These are phyloP conservation scores for Brachyhypopomus gauderio DNA, from an alignment of 2,113 vertebrate genomes.

Conservation along the genomic window DNA sequence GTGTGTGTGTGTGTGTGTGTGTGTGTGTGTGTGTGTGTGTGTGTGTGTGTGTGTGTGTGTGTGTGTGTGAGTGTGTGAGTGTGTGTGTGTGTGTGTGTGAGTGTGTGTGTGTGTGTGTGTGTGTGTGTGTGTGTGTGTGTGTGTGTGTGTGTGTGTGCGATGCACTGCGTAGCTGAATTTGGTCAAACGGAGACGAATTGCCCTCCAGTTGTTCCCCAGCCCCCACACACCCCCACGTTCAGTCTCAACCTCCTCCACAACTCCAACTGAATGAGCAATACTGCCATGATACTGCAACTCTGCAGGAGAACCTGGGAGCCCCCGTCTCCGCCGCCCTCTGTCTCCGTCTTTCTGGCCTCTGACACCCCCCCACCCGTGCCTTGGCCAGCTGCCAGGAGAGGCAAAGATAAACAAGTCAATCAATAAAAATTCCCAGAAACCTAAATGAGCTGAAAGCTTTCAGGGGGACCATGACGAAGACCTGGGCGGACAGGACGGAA, in stretches of 20 bases:
- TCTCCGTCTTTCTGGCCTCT: too few relatives aligned
- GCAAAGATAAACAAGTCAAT: too few relatives aligned
- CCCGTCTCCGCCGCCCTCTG: too few relatives aligned
- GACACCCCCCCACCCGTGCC: too few relatives aligned
- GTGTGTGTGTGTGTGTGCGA: conserved; percentile 23
- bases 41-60: conserved; percentile 32
- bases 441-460: too few relatives aligned
- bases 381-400: too few relatives aligned
- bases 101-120: conserved; percentile 18
- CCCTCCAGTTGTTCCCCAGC: conserved; percentile 18
- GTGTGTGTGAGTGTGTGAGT: background rate
- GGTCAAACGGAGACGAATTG: conserved; percentile 41
- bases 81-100: conserved; percentile 34
- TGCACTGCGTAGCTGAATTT: conserved; percentile 31
- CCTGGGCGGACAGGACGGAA: too few relatives aligned
- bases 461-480: too few relatives aligned
- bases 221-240: conserved; percentile 6
- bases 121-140: conserved; percentile 19
- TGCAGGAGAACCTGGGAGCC: too few relatives aligned
- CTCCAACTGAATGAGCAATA: too few relatives aligned
- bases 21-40: conserved; percentile 32
- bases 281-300: too few relatives aligned
- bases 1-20: conserved; percentile 32
- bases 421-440: too few relatives aligned
- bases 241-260: conserved; percentile 16